Conservation (phyloP, 2,113 vertebrate genomes). For the Sialia sialis region DNA sequence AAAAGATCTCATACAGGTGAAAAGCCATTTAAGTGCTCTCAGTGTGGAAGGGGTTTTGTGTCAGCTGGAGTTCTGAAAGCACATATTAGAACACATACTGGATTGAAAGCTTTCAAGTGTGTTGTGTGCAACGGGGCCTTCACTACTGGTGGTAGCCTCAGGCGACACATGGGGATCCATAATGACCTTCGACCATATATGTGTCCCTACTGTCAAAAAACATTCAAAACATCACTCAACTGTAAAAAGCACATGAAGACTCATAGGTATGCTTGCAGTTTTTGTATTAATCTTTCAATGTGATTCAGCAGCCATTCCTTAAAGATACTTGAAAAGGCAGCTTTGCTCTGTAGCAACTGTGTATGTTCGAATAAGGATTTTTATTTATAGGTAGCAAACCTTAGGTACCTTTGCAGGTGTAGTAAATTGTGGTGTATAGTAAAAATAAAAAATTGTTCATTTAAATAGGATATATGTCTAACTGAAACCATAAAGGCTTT, state of each 20-base stretch:
- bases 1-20: conserved; percentile 95
- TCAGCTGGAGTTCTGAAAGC: conserved; percentile 97
- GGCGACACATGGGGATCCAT: conserved; percentile 95
- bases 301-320: not conserved
- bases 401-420: not conserved
- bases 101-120: conserved; percentile 95
- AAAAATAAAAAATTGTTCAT: not conserved
- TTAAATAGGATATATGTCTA: not conserved
- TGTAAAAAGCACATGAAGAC: conserved; percentile 99
- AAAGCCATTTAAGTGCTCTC: conserved; percentile 92
- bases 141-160: conserved; percentile 93
- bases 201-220: conserved; percentile 99
- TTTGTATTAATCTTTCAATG: not conserved
- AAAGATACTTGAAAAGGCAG: not conserved
- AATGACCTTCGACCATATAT: conserved; percentile 95
- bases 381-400: not conserved
- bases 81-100: conserved; percentile 93
- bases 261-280: conserved; percentile 77
- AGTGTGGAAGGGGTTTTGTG: conserved; percentile 95
- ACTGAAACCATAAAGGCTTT: not conserved
- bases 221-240: conserved; percentile 96
- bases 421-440: not conserved
- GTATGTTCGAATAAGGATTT: not conserved
- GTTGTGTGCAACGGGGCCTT: conserved; percentile 93
- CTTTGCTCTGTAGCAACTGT: not conserved